phyloP scores from a whole-genome alignment of 2,113 vertebrate genomes.

The Bambusicola thoracicus region DNA sequence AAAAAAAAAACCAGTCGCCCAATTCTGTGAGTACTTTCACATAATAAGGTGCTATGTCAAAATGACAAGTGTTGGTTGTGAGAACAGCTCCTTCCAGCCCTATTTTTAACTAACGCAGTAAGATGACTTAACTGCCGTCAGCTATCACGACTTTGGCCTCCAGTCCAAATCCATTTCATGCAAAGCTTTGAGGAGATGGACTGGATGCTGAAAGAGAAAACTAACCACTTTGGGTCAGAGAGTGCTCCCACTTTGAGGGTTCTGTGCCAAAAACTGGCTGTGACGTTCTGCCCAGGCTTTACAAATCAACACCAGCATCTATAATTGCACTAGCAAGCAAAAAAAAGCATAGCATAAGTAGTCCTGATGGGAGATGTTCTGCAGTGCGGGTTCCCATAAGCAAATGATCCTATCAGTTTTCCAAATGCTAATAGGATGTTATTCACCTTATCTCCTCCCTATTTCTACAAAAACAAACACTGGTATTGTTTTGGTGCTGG shows the following conservation, averaged over 20 bases:
- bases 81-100: not conserved
- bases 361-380: not conserved
- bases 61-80: not conserved
- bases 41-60: not conserved
- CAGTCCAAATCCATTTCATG: not conserved
- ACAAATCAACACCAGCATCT: not conserved
- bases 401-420: not conserved
- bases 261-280: not conserved
- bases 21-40: not conserved
- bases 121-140: conserved; percentile 13
- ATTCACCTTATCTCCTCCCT: not conserved
- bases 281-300: not conserved
- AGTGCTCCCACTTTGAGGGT: not conserved
- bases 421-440: not conserved
- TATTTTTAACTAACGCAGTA: not conserved
- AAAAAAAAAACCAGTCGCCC: not conserved
- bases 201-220: not conserved
- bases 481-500: not conserved
- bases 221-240: not conserved
- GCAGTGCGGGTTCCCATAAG: not conserved
- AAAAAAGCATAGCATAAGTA: not conserved
- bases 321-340: not conserved
- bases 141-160: not conserved
- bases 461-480: not conserved
- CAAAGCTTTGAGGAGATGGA: not conserved